Evolutionary conservation across 2,888 invertebrate species (phyloP).

Genomic region (Erebia aethiops): DNA sequence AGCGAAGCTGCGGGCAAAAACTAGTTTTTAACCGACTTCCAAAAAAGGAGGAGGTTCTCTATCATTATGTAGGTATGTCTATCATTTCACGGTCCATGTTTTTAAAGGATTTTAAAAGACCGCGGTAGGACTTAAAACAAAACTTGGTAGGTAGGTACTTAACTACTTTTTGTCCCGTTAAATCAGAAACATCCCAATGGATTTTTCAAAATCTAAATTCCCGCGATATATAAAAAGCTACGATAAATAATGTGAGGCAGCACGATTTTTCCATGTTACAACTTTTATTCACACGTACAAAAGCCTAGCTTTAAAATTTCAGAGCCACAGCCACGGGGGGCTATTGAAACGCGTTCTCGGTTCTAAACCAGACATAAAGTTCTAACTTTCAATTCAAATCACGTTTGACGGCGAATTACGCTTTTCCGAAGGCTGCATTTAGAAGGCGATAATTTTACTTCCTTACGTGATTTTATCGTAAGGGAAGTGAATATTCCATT

Average conservation of each 20-base stretch:
- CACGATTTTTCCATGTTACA: not conserved
- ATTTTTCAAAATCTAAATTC: too few species aligned
- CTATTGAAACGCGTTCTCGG: not conserved
- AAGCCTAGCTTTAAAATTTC: slow-evolving; percentile 11
- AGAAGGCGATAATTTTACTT: not conserved
- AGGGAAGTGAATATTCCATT: not conserved
- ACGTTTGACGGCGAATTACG: not conserved
- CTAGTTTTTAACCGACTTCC: too few species aligned
- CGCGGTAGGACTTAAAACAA: too few species aligned
- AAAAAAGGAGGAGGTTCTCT: too few species aligned
- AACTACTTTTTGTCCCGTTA: too few species aligned
- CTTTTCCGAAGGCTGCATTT: not conserved
- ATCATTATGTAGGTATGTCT: too few species aligned
- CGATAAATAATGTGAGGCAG: not conserved
- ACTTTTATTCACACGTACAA: not conserved
- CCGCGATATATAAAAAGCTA: too few species aligned
- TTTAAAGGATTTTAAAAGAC: too few species aligned
- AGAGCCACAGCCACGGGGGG: not conserved
- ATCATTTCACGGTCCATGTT: too few species aligned
- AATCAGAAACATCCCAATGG: too few species aligned
- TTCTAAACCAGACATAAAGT: not conserved
- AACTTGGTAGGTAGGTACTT: too few species aligned
- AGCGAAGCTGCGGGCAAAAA: too few species aligned
- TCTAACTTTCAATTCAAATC: slow-evolving; percentile 8
- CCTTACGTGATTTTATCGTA: not conserved